Conservation (phyloP, 1,140 invertebrate genomes). For the Copidosoma floridanum region DNA sequence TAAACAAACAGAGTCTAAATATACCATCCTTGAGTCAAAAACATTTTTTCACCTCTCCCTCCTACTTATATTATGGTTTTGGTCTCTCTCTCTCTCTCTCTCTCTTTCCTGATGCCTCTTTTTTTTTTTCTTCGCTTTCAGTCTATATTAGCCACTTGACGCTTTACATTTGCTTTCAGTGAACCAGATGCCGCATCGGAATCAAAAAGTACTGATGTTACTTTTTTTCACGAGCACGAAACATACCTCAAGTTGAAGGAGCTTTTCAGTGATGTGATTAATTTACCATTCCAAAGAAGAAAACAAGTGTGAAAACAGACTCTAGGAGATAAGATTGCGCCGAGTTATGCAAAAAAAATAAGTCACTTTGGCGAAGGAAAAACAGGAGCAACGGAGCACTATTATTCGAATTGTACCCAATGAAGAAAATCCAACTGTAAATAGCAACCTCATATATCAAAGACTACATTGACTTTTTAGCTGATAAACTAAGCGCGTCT, state of each 20-base stretch:
- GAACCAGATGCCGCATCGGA: too few relatives aligned
- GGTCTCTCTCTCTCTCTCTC: too few relatives aligned
- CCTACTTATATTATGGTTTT: too few relatives aligned
- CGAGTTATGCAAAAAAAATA: not conserved
- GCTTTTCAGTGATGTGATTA: not conserved
- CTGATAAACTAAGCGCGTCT: not conserved
- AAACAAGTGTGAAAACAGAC: not conserved
- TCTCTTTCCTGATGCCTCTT: too few relatives aligned
- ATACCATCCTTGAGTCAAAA: not conserved
- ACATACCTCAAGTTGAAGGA: not conserved
- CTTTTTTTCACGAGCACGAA: not conserved
- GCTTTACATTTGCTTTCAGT: constrained; percentile 13
- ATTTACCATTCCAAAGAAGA: constrained; percentile 1
- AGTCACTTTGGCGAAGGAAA: too few relatives aligned
- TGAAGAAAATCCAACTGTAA: not conserved
- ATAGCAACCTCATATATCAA: not conserved
- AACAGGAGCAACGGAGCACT: too few relatives aligned
- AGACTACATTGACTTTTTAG: not conserved
- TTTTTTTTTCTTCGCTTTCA: too few relatives aligned
- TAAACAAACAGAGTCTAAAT: too few relatives aligned
- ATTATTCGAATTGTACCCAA: too few relatives aligned
- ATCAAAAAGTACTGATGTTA: too few relatives aligned
- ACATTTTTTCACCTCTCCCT: not conserved
- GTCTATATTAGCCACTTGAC: too few relatives aligned
- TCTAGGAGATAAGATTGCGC: constrained; percentile 1